Evolutionary conservation across 2,888 invertebrate genomes (phyloP), one percentile per base, ranked within the genome.

Genomic region (Orchesellides sinensis): DNA sequence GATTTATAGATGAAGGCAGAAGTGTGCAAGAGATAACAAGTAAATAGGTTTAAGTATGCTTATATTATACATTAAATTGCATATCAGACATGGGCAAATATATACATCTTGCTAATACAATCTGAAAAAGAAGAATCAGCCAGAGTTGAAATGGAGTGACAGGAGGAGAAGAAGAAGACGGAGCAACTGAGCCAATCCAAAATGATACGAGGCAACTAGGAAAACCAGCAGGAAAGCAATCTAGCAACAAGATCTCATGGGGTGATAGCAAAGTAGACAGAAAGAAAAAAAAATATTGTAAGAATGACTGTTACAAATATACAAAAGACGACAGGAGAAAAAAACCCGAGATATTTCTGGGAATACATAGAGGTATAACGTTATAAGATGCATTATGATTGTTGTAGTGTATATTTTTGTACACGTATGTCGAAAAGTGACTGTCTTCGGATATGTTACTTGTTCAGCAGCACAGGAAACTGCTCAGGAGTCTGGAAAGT

Each of bases 191-290:
- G 66, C 66, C 66, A 69, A 69, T 54, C 23, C 29, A 32, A 54
- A 69, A 54, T 35, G 54, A 69, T 54, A 54, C 27, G 56, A 56
- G 59, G 45, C 49, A 72, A 52, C 32, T 69, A 54, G 56, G 78
- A 32, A 77, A 63, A 74, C 27, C 72, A 72, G 73, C 54, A 74
- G 74, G 68, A 81, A 81, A 74, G 81, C 68, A 81, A 81, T 81
- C 74, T 74, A 74, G 74, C 68, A 81, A 81, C 74, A 74, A 81
- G 68, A 74, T 81, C 74, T 81, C 81, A 74, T 81, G 81, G 73
- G 74, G 81, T 59, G 81, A 81, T 81, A 74, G 27, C 45, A 70
- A 40, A 29, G 4, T 68, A 56, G 56, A 23, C 32, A 59, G 19
- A 12, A 54, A 19, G n/a, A 69, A 45, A 70, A 32, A 66, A 45